Conservation (phyloP, 2,113 vertebrate species). For the Bungarus multicinctus region DNA sequence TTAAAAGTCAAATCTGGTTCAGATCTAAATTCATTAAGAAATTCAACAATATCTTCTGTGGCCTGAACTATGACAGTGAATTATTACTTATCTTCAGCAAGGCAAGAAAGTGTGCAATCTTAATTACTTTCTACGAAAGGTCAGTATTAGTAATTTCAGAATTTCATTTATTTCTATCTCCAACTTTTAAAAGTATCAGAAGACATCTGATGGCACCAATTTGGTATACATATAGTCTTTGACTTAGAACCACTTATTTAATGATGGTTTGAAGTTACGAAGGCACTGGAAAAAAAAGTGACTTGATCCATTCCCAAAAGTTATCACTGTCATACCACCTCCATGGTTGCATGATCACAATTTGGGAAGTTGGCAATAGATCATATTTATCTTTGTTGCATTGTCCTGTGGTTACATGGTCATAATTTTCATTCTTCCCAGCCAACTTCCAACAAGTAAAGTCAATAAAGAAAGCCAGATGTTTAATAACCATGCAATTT, state of each 20-base stretch:
- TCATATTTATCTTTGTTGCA: background rate
- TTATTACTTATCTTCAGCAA: background rate
- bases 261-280: background rate
- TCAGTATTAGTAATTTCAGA: background rate
- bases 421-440: background rate
- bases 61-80: background rate
- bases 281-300: background rate
- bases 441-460: background rate
- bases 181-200: background rate
- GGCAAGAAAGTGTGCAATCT: background rate
- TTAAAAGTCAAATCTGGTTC: background rate
- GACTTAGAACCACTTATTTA: background rate
- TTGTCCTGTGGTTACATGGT: background rate
- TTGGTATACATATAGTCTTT: background rate
- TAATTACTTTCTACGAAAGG: background rate
- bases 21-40: background rate
- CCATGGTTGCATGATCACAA: background rate
- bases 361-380: background rate
- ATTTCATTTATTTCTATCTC: background rate
- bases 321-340: background rate
- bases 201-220: background rate
- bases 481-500: background rate
- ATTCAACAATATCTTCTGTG: background rate
- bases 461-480: background rate
- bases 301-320: background rate